A percentile compares a stretch with the other conserved stretches of the same genome.
Conservation (phyloP, 1,140 invertebrate species). For the Trachymyrmex cornetzi region DNA sequence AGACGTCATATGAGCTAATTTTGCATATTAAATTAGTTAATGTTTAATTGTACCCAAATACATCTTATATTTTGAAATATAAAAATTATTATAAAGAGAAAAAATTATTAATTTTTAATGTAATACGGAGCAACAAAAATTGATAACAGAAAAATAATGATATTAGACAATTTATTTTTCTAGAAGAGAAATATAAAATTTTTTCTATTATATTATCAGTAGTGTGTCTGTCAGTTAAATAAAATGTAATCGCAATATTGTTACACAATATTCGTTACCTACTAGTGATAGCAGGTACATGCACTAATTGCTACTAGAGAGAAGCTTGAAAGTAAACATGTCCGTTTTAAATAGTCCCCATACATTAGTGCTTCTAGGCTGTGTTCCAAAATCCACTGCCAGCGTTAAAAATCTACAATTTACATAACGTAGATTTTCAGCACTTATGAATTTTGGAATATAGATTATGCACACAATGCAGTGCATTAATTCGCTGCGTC, state of each 20-base stretch:
- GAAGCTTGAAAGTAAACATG: too few species aligned
- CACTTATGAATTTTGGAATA: too few species aligned
- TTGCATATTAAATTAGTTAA: neutral
- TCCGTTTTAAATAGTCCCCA: too few species aligned
- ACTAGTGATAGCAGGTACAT: neutral
- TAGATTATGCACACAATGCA: too few species aligned
- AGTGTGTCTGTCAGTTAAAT: neutral
- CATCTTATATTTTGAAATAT: conserved; percentile 1
- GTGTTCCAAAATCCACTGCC: too few species aligned
- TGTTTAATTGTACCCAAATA: neutral
- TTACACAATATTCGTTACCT: neutral
- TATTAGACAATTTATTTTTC: conserved; percentile 4
- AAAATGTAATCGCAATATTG: too few species aligned
- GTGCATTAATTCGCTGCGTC: too few species aligned
- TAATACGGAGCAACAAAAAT: neutral
- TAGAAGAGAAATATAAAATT: neutral
- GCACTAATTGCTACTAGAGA: too few species aligned
- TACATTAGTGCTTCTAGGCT: too few species aligned
- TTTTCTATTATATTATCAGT: conserved; percentile 22
- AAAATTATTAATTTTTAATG: neutral
- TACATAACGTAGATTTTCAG: too few species aligned
- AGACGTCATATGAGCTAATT: too few species aligned
- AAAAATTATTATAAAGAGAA: neutral
- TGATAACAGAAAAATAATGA: neutral
- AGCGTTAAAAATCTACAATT: too few species aligned